Conservation (phyloP, 2,113 vertebrate species). For the Rhea americana region DNA sequence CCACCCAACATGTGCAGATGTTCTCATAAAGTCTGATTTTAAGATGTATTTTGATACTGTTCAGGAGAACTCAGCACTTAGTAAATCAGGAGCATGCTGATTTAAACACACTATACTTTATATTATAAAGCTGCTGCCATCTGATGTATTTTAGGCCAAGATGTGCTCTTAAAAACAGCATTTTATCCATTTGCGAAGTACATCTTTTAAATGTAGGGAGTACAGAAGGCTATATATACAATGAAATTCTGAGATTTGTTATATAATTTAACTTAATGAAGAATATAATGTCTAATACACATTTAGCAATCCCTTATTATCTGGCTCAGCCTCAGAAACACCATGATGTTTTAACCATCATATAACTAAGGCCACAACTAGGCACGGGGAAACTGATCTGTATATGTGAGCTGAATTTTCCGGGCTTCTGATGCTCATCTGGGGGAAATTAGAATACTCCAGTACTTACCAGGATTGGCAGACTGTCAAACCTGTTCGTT, state of each 20-base stretch:
- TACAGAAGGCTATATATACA: neutral
- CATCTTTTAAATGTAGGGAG: accelerated
- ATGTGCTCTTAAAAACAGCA: neutral
- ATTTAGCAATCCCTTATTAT: neutral
- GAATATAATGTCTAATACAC: neutral
- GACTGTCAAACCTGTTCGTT: neutral
- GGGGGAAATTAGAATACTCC: neutral
- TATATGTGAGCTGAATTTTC: neutral
- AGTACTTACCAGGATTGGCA: neutral
- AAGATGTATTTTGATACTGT: neutral
- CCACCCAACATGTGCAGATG: neutral
- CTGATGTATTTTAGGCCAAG: neutral
- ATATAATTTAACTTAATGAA: neutral
- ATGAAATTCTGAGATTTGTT: accelerated
- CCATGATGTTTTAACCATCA: neutral
- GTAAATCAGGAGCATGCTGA: neutral
- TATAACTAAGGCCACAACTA: neutral
- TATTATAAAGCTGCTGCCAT: neutral
- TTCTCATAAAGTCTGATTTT: neutral
- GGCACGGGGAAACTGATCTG: neutral
- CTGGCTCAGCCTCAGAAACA: neutral
- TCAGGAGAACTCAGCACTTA: neutral
- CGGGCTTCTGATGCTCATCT: neutral
- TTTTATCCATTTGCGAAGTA: neutral
- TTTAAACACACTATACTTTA: neutral